Evolutionary conservation across 2,797 vertebrate genomes (phyloP).

Genomic region (Allobates femoralis): DNA sequence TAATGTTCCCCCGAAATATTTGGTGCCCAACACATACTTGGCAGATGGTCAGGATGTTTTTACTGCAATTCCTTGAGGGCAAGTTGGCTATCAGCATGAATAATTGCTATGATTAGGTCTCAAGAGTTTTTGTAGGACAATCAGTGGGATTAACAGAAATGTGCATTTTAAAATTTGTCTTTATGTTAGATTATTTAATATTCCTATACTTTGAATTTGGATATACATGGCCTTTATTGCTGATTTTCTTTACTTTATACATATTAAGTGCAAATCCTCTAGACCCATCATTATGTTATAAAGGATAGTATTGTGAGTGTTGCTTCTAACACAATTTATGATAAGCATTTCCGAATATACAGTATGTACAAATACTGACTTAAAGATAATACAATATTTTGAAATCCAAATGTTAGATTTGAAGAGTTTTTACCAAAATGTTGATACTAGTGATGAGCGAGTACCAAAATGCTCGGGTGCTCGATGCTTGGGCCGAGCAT

Average conservation of each 20-base stretch:
- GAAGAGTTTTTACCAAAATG: too few relatives aligned
- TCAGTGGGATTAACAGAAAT: background rate
- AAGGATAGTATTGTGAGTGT: too few relatives aligned
- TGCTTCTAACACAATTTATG: too few relatives aligned
- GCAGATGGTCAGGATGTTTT: slow-evolving; percentile 15
- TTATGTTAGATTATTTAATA: background rate
- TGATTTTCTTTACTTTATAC: background rate
- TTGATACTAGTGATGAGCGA: too few relatives aligned
- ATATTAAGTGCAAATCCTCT: background rate
- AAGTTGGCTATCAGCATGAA: slow-evolving; percentile 18
- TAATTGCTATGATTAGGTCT: slow-evolving; percentile 23
- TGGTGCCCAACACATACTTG: slow-evolving; percentile 66
- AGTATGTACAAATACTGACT: too few relatives aligned
- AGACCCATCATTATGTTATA: too few relatives aligned
- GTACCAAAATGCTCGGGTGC: too few relatives aligned
- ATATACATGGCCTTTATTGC: background rate
- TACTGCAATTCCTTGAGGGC: slow-evolving; percentile 12
- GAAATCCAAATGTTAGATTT: too few relatives aligned
- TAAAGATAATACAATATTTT: too few relatives aligned
- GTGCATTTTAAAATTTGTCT: background rate
- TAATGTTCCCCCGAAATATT: slow-evolving; percentile 35
- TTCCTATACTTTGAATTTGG: background rate
- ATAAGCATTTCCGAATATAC: too few relatives aligned
- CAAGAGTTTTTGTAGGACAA: slow-evolving; percentile 6
- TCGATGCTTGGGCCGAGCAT: too few relatives aligned